These are phyloP conservation scores for Benthosema pterotum DNA, from an alignment of 2,797 vertebrate species.

Conservation along the genomic window DNA sequence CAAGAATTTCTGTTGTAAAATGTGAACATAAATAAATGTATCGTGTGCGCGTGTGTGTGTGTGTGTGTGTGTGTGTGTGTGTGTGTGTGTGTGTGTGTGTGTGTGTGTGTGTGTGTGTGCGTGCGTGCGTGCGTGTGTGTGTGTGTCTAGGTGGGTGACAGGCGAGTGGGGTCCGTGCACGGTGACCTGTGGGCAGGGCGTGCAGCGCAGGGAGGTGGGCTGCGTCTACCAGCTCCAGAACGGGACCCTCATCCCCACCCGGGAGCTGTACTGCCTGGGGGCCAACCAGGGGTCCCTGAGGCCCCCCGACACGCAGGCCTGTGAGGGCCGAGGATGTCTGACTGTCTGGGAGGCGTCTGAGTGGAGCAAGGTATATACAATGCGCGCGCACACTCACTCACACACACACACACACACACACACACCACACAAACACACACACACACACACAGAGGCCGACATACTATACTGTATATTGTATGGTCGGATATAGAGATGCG, in stretches of 20 bases:
- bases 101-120: too few relatives aligned
- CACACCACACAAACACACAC: conserved; percentile 1
- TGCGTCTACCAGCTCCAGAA: conserved; percentile 93
- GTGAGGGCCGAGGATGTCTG: conserved; percentile 90
- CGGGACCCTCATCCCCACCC: conserved; percentile 86
- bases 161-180: conserved; percentile 91
- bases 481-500: too few relatives aligned
- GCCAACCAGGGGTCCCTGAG: conserved; percentile 77
- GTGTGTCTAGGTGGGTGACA: conserved; percentile 95
- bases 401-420: background rate
- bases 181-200: conserved; percentile 88
- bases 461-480: too few relatives aligned
- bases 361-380: conserved; percentile 89
- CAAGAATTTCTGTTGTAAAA: too few relatives aligned
- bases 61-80: too few relatives aligned
- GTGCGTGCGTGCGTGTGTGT: too few relatives aligned
- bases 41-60: too few relatives aligned
- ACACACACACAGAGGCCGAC: conserved; percentile 2
- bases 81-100: too few relatives aligned
- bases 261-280: conserved; percentile 86
- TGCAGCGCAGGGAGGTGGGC: conserved; percentile 88
- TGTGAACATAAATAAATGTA: too few relatives aligned
- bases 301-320: conserved; percentile 84
- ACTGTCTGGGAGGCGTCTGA: conserved; percentile 93
- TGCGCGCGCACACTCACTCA: conserved; percentile 1